Evolutionary conservation across 2,888 invertebrate species (phyloP).

Genomic region (Lasioglossum pauxillum): DNA sequence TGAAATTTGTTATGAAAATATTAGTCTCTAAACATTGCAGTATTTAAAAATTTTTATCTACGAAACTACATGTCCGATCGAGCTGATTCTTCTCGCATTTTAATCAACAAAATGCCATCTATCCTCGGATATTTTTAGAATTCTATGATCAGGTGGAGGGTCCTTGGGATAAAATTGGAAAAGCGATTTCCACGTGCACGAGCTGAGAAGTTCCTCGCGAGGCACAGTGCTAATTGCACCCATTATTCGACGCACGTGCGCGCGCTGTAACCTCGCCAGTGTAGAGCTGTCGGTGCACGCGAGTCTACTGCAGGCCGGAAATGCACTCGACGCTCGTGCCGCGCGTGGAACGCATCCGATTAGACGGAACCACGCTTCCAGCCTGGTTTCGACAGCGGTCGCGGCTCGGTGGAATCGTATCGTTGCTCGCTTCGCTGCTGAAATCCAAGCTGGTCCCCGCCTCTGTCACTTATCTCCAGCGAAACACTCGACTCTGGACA

Average conservation of each 20-base stretch:
- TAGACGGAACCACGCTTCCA: slow-evolving; percentile 29
- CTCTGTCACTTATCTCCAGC: slow-evolving; percentile 49
- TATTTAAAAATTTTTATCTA: background rate
- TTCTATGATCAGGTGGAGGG: background rate
- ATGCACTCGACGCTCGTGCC: slow-evolving; percentile 46
- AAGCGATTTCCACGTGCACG: background rate
- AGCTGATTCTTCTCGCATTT: background rate
- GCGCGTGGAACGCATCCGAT: slow-evolving; percentile 59
- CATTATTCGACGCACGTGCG: slow-evolving; percentile 6
- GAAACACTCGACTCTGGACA: slow-evolving; percentile 53
- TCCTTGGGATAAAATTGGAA: background rate
- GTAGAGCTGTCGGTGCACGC: background rate
- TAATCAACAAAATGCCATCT: background rate
- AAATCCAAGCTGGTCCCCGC: slow-evolving; percentile 38
- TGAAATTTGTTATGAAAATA: too few relatives aligned
- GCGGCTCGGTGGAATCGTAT: slow-evolving; percentile 1
- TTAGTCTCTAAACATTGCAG: too few relatives aligned
- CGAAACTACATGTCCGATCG: background rate
- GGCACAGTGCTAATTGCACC: background rate
- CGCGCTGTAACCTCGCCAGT: background rate
- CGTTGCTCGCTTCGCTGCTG: slow-evolving; percentile 27
- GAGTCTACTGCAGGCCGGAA: slow-evolving; percentile 42
- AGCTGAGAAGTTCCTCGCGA: background rate
- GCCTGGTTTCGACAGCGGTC: slow-evolving; percentile 16
- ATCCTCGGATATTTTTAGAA: background rate